Conservation (phyloP, 53 echinoderm and acorn worm genomes). For the Apostichopus leukothele region DNA sequence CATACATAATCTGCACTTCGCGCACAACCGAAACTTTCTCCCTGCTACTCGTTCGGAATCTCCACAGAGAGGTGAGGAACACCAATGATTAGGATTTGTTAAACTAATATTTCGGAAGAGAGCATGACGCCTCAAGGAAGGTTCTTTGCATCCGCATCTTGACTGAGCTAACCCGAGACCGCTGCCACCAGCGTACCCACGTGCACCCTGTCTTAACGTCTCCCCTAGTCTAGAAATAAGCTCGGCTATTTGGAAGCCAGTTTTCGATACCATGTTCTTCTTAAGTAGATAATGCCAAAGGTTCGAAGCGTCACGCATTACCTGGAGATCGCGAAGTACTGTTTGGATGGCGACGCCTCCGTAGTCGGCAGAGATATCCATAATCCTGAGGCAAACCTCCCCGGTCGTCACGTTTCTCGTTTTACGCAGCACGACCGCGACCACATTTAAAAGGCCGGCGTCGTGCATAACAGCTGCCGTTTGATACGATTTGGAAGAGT, state of each 20-base stretch:
- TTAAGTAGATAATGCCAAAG: constrained; percentile 87
- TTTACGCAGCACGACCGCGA: constrained; percentile 72
- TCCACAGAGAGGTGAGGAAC: constrained; percentile 79
- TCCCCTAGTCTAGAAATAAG: constrained; percentile 87
- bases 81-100: constrained; percentile 83
- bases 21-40: constrained; percentile 81
- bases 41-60: constrained; percentile 66
- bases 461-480: constrained; percentile 57
- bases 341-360: constrained; percentile 73
- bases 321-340: constrained; percentile 80
- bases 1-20: constrained; percentile 82
- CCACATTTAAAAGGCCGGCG: constrained; percentile 74
- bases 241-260: constrained; percentile 87
- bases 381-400: constrained; percentile 80
- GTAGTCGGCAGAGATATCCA: constrained; percentile 82
- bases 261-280: constrained; percentile 72
- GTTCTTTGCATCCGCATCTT: constrained; percentile 45
- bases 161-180: constrained; percentile 59
- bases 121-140: constrained; percentile 46
- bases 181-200: constrained; percentile 66
- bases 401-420: constrained; percentile 78
- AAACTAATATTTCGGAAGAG: constrained; percentile 62
- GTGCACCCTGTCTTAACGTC: constrained; percentile 77
- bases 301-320: constrained; percentile 81
- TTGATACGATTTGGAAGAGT: constrained; percentile 50